A percentile compares a stretch with the other conserved stretches of the same genome.
Conservation (phyloP, 2,888 invertebrate genomes). For the Falcaria lacertinaria region DNA sequence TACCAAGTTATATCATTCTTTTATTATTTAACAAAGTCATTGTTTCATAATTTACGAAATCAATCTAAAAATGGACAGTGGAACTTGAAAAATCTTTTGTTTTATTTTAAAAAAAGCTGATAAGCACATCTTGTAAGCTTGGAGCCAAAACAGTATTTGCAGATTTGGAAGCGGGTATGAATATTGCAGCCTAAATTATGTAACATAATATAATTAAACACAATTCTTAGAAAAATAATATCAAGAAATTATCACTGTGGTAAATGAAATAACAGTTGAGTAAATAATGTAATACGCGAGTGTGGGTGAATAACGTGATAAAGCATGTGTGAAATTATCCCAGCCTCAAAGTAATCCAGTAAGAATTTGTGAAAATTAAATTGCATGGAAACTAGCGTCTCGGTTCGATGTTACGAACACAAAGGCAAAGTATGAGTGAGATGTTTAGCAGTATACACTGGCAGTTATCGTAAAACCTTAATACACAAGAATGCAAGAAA, state of each 20-base stretch:
- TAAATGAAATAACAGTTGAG: conserved; percentile 10
- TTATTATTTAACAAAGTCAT: conserved; percentile 37
- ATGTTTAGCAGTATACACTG: too few species aligned
- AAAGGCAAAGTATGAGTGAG: neutral
- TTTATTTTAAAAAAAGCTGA: too few species aligned
- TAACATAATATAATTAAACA: conserved; percentile 6
- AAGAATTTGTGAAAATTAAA: conserved; percentile 33
- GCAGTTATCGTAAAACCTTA: too few species aligned
- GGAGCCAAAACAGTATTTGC: too few species aligned
- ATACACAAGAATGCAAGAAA: too few species aligned
- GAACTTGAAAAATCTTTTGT: neutral
- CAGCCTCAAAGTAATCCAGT: conserved; percentile 24
- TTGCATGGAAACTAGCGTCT: conserved; percentile 29
- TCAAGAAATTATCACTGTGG: neutral
- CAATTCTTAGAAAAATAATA: neutral
- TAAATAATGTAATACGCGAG: conserved; percentile 22
- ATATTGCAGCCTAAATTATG: conserved; percentile 28
- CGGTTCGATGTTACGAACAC: neutral
- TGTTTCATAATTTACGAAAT: conserved; percentile 25
- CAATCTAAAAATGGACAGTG: conserved; percentile 3
- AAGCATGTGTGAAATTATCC: conserved; percentile 41
- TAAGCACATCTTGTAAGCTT: too few species aligned
- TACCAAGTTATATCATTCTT: conserved; percentile 42
- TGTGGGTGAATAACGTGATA: conserved; percentile 19
- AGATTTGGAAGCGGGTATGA: too few species aligned